A percentile compares a stretch with the other conserved stretches of the same genome.
Conservation (phyloP, 1,140 invertebrate species). For the Drosophila orosa region DNA sequence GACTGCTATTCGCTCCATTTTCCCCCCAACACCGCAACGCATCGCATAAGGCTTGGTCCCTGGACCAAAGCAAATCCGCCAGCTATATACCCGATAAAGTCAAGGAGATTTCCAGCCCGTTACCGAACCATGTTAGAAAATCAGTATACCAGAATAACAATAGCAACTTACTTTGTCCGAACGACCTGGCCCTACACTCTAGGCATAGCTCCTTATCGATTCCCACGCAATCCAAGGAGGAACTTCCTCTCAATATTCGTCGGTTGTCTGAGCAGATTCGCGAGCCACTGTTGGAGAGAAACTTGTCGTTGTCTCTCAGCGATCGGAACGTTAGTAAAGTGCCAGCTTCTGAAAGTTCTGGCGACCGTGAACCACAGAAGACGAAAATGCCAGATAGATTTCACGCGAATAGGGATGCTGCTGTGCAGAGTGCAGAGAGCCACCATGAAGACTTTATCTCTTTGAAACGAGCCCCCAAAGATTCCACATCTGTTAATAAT, state of each 20-base stretch:
- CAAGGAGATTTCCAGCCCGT: conserved; percentile 54
- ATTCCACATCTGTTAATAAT: conserved; percentile 49
- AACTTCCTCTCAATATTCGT: conserved; percentile 76
- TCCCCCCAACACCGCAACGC: conserved; percentile 58
- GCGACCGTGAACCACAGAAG: conserved; percentile 12
- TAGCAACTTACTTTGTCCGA: conserved; percentile 31
- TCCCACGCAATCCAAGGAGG: conserved; percentile 64
- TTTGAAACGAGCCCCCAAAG: conserved; percentile 39
- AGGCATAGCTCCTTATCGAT: conserved; percentile 77
- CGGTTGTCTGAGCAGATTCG: conserved; percentile 77
- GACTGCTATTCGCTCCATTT: conserved; percentile 62
- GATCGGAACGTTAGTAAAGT: conserved; percentile 61
- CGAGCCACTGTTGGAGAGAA: conserved; percentile 34
- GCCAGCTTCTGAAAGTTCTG: conserved; percentile 7
- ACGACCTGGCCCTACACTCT: conserved; percentile 48
- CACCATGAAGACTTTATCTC: conserved; percentile 22
- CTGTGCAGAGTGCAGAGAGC: conserved; percentile 30
- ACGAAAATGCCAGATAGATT: conserved; percentile 12
- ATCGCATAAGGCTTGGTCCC: conserved; percentile 39
- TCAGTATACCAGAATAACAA: conserved; percentile 39
- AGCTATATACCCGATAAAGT: conserved; percentile 69
- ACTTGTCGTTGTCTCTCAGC: conserved; percentile 45
- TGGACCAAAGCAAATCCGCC: conserved; percentile 48
- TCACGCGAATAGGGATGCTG: conserved; percentile 27
- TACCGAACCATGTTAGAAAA: conserved; percentile 38